Percentiles rank a stretch among this genome's conserved stretches.
Conservation (phyloP, 2,888 invertebrate species). For the Schizotus pectinicornis region DNA sequence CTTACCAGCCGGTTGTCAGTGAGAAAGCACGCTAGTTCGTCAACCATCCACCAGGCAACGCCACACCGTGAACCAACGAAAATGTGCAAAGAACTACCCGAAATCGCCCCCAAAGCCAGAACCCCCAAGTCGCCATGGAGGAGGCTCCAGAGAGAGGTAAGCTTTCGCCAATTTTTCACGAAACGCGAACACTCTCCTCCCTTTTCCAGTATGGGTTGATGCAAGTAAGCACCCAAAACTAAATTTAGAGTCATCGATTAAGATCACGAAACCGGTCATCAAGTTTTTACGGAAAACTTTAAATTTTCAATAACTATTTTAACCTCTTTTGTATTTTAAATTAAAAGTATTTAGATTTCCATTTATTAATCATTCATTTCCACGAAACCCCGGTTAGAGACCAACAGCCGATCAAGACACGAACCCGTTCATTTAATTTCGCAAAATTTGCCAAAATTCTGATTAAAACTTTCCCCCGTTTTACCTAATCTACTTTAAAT, state of each 20-base stretch:
- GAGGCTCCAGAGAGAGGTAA: conserved; percentile 66
- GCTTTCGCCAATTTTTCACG: conserved; percentile 23
- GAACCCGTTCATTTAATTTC: too few species aligned
- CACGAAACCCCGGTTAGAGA: too few species aligned
- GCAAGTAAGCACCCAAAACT: too few species aligned
- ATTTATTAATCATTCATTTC: too few species aligned
- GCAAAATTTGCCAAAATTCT: too few species aligned
- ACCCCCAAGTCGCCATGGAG: conserved; percentile 64
- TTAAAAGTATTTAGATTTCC: too few species aligned
- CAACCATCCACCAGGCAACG: conserved; percentile 22
- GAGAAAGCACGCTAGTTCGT: conserved; percentile 8
- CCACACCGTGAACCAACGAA: neutral
- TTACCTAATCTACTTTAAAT: too few species aligned
- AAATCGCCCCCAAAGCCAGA: conserved; percentile 53
- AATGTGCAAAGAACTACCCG: conserved; percentile 63
- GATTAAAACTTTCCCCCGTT: too few species aligned
- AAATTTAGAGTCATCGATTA: too few species aligned
- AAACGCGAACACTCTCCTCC: neutral
- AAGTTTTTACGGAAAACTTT: neutral
- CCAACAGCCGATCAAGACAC: neutral
- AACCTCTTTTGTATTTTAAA: too few species aligned
- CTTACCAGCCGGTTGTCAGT: conserved; percentile 34
- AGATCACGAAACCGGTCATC: too few species aligned
- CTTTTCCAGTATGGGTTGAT: too few species aligned
- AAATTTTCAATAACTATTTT: neutral